Percentiles rank a stretch among this genome's conserved stretches.
Evolutionary conservation across 1,140 invertebrate species (phyloP).

Genomic region (Temnothorax nylanderi): DNA sequence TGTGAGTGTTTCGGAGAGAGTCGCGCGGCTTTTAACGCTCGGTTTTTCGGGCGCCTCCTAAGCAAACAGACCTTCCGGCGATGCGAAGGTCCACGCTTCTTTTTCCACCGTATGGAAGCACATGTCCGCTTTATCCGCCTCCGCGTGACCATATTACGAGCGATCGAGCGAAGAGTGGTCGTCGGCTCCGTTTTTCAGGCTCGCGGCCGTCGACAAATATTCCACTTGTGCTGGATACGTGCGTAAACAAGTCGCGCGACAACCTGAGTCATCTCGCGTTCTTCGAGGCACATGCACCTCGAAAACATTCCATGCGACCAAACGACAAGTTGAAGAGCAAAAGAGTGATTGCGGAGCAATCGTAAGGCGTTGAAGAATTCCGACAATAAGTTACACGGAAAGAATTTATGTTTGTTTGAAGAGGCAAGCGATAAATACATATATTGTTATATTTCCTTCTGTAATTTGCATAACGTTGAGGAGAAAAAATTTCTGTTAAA

Average conservation of each 20-base stretch:
- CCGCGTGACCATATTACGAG: constrained; percentile 48
- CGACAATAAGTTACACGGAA: neutral
- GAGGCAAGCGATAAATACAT: neutral
- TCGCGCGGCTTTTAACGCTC: constrained; percentile 66
- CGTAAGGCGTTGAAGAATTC: neutral
- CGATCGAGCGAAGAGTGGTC: constrained; percentile 4
- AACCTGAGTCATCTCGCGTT: constrained; percentile 10
- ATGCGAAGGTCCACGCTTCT: constrained; percentile 13
- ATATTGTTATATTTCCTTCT: neutral
- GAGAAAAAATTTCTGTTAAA: neutral
- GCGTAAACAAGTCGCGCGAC: constrained; percentile 45
- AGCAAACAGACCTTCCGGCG: constrained; percentile 65
- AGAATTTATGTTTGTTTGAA: neutral
- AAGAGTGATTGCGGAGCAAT: neutral
- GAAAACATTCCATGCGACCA: neutral
- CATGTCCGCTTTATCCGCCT: constrained; percentile 35
- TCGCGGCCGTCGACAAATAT: constrained; percentile 53
- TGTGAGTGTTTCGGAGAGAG: constrained; percentile 48
- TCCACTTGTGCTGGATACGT: constrained; percentile 10
- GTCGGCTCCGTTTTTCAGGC: constrained; percentile 40
- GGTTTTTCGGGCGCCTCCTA: constrained; percentile 65
- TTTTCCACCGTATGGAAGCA: constrained; percentile 32
- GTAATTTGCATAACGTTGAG: neutral
- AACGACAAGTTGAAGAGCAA: constrained; percentile 7
- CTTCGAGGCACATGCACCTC: neutral